Percentiles rank a stretch among this genome's conserved stretches.
Evolutionary conservation across 1,140 invertebrate species (phyloP).

Genomic region (Halyomorpha halys): DNA sequence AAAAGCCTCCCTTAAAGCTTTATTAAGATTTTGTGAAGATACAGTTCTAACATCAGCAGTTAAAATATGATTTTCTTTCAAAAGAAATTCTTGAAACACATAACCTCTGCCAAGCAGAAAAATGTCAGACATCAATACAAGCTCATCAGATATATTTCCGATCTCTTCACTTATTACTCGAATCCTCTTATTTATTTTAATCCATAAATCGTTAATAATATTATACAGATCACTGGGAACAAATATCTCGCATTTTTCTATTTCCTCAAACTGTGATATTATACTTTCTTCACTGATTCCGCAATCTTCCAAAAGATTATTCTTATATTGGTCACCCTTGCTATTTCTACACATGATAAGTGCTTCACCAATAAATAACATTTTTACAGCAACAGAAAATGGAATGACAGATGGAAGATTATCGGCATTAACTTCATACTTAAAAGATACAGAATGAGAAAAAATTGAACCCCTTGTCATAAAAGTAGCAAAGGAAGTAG

Average conservation of each 20-base stretch:
- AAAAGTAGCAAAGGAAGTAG: too few species aligned
- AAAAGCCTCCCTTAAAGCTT: conserved; percentile 15
- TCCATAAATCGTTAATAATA: conserved; percentile 16
- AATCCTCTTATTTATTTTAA: conserved; percentile 13
- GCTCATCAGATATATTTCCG: conserved; percentile 9
- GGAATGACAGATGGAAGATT: conserved; percentile 18
- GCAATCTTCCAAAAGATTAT: neutral
- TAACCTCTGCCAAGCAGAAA: neutral
- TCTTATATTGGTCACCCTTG: neutral
- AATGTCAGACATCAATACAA: conserved; percentile 11
- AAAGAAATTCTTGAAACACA: conserved; percentile 2
- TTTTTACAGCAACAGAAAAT: conserved; percentile 14
- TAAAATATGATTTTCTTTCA: neutral
- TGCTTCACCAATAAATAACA: conserved; percentile 20
- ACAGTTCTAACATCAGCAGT: neutral
- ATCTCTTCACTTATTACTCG: conserved; percentile 1
- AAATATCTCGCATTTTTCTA: neutral
- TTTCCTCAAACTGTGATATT: neutral
- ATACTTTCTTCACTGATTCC: conserved; percentile 9
- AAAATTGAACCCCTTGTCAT: neutral
- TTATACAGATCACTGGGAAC: neutral
- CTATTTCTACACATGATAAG: conserved; percentile 9
- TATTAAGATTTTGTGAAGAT: neutral
- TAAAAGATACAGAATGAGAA: too few species aligned
- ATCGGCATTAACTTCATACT: neutral